phyloP scores from a whole-genome alignment of 2,888 invertebrate species.

The Caenorhabditis japonica region DNA sequence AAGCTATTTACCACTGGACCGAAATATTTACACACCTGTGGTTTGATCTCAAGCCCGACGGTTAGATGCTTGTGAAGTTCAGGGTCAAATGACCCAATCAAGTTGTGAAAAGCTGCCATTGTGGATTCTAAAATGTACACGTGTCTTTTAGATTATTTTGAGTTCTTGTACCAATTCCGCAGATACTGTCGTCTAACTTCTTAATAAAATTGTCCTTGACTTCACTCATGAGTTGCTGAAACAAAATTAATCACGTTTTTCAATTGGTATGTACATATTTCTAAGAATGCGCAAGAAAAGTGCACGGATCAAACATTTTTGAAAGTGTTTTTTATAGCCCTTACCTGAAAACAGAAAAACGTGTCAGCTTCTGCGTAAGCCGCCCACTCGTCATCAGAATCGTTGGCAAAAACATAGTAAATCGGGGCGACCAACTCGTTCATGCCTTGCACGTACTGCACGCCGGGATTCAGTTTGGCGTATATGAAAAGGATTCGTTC shows the following conservation, averaged over 20 bases:
- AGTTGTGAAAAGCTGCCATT: conserved; percentile 87
- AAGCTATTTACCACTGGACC: background rate
- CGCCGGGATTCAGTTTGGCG: conserved; percentile 96
- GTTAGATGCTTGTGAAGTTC: conserved; percentile 86
- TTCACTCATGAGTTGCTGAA: conserved; percentile 97
- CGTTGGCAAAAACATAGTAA: conserved; percentile 95
- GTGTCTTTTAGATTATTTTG: background rate
- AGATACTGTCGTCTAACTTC: conserved; percentile 85
- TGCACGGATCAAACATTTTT: background rate
- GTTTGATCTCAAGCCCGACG: conserved; percentile 86
- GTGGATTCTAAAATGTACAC: conserved; percentile 78
- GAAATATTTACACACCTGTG: conserved; percentile 81
- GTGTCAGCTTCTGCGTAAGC: conserved; percentile 95
- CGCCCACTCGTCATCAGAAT: conserved; percentile 87
- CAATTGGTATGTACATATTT: conserved; percentile 3
- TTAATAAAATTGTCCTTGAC: conserved; percentile 95
- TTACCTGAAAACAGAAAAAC: conserved; percentile 92
- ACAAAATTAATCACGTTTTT: conserved; percentile 78
- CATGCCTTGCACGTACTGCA: conserved; percentile 93
- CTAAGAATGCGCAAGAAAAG: background rate
- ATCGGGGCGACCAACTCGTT: conserved; percentile 99
- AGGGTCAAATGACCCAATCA: conserved; percentile 86
- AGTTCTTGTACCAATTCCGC: conserved; percentile 70
- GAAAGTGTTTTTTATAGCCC: background rate
- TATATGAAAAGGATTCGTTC: conserved; percentile 96